Evolutionary conservation across 1,140 invertebrate species (phyloP), one percentile per base, ranked within the genome.

Genomic region (Pararge aegeria): DNA sequence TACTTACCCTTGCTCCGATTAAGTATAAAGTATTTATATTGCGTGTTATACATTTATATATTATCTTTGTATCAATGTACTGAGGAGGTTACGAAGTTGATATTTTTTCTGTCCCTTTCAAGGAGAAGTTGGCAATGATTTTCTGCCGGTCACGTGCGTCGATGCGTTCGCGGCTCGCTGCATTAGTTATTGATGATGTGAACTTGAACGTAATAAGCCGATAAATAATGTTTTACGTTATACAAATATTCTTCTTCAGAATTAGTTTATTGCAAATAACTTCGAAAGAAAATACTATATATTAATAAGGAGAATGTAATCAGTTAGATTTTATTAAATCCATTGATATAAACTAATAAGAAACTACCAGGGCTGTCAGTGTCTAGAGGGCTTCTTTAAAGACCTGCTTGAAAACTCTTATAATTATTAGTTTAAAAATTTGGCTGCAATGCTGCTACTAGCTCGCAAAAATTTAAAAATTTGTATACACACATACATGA

Each of bases 91-190:
- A 46, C 20, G 42, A 27, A 49, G 46, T 49, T 49, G 24, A 27
- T 49, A 49, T 73, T 75, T 74, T 70, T 67, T 64, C 55, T 60
- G 52, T 49, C 46, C 15, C 54, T 49, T 27, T 76, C 76, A 79
- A 81, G 75, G 78, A 70, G 68, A 70, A 58, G 54, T 46, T 49
- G 51, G 49, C 56, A 59, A 54, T 64, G 55, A 55, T 76, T 79
- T 80, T 80, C 69, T 70, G 67, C 46, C 67, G 48, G 55, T 81
- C 80, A 83, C 78, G 78, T 81, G 80, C 66, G 21, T 60, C 55
- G 63, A 63, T 71, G 66, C 64, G 66, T 69, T 70, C 58, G 61
- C 64, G 67, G 69, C 66, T 65, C 55, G 55, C 65, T 68, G 73
- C 56, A 62, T 68, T 61, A 68, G 53, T 52, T 66, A 64, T 68